phyloP scores from a whole-genome alignment of 2,113 vertebrate genomes.

The Mus spicilegus region DNA sequence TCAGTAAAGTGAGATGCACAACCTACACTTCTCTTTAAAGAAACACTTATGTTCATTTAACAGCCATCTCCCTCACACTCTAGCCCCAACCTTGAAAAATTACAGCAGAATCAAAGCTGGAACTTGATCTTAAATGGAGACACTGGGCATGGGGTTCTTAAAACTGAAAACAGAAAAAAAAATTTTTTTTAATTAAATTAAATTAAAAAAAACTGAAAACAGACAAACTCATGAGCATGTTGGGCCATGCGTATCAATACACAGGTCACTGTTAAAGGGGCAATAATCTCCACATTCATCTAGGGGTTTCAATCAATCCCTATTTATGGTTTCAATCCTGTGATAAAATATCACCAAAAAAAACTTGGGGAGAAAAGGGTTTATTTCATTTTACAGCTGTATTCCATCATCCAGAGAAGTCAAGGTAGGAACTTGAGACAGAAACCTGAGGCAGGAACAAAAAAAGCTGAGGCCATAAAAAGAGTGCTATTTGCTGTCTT shows the following conservation, averaged over 20 bases:
- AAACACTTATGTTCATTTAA: not conserved
- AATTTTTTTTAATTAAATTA: no score
- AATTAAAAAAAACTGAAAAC: not conserved
- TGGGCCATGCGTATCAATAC: not conserved
- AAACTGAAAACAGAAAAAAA: not conserved
- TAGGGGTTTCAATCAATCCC: not conserved
- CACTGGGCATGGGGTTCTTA: not conserved
- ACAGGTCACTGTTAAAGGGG: not conserved
- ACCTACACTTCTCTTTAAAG: not conserved
- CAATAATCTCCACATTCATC: not conserved
- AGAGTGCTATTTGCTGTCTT: not conserved
- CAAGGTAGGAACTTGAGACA: not conserved
- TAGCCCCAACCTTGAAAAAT: not conserved
- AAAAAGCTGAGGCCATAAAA: not conserved
- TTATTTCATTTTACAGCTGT: not conserved
- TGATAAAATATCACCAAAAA: not conserved
- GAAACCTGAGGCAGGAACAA: not conserved
- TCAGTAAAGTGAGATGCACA: not conserved
- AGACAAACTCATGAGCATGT: not conserved
- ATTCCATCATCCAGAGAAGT: not conserved
- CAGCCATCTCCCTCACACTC: not conserved
- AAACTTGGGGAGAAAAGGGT: not conserved
- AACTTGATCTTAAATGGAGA: not conserved
- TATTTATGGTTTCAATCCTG: not conserved
- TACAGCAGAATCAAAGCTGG: not conserved